Base-by-base conservation (phyloP, 2,797 vertebrate species). In the Gadopsis bispinosus region DNA sequence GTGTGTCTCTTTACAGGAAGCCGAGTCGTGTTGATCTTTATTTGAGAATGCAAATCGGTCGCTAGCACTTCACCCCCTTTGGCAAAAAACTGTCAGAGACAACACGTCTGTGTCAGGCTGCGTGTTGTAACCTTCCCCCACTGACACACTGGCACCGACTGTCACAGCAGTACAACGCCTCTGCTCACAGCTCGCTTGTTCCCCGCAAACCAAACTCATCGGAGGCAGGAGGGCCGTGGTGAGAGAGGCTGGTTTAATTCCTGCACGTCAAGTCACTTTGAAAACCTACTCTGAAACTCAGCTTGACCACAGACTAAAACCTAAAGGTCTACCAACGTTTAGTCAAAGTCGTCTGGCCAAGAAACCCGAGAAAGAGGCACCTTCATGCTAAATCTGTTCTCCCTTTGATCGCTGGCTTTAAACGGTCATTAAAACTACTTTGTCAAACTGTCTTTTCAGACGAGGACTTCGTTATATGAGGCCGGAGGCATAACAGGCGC, bases 221-320 rank as follows among this genome's bases (percentile, higher is more conserved):
- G 31, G 63, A 47, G 74, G 63, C 63, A 60, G 84, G 63, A 55
- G 31, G 76, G 76, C 55, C 12, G 41, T 53, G 62, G 61, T 63
- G 43, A 22, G 55, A 81, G 51, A 83, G 56, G 64, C 51, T 79
- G 80, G 73, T 79, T 29, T 66, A 37, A 41, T 61, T 79, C 13
- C 80, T 54, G n/a, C 43, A 26, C 2, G 26, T 26, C 26, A 26
- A 26, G 61, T 71, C 43, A 26, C 83, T 75, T 75, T 67, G 55
- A 83, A 62, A 55, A 51, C 72, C 29, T 83, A 53, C 47, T 85
- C 79, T 71, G 41, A 67, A 58, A 80, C 55, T 56, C 39, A 60
- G 39, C 69, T 69, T 75, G 43, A 79, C 61, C 72, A 29, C 54
- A 62, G 61, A 67, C 62, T 74, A 63, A 48, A 73, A 63, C 60